A percentile compares a stretch with the other conserved stretches of the same genome.
These are phyloP conservation scores for Acarapis woodi DNA, from an alignment of 1,140 invertebrate genomes.

Conservation along the genomic window DNA sequence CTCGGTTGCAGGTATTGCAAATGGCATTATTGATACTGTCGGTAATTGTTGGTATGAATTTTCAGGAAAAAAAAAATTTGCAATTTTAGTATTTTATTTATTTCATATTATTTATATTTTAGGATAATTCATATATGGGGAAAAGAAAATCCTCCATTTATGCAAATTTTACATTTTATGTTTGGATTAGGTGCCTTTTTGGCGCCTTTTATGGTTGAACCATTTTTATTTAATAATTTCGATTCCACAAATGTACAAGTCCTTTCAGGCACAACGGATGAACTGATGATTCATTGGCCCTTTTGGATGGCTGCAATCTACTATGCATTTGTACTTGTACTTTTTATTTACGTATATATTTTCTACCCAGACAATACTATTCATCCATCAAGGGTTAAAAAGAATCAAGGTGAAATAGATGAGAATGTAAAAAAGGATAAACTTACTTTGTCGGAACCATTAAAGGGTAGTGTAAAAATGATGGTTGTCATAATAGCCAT, in stretches of 20 bases:
- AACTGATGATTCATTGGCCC: neutral
- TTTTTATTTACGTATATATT: neutral
- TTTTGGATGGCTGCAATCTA: neutral
- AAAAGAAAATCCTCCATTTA: conserved; percentile 20
- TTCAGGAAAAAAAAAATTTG: too few relatives aligned
- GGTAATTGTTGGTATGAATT: neutral
- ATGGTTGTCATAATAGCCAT: too few relatives aligned
- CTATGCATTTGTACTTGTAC: neutral
- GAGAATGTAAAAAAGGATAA: too few relatives aligned
- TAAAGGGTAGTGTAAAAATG: too few relatives aligned
- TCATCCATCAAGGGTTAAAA: neutral
- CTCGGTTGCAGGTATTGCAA: neutral
- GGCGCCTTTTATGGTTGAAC: conserved; percentile 21
- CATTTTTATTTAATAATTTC: conserved; percentile 14
- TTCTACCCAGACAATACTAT: neutral
- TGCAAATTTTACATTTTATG: conserved; percentile 23
- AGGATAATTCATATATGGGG: conserved; percentile 19
- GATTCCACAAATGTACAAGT: neutral
- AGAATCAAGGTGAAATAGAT: neutral
- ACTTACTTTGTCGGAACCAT: too few relatives aligned
- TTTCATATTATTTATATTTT: too few relatives aligned
- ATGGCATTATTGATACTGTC: neutral
- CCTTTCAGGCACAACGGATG: neutral
- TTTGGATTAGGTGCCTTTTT: conserved; percentile 23
- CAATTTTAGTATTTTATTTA: too few relatives aligned